These are phyloP conservation scores for Xenus cinereus DNA, from an alignment of 2,113 vertebrate genomes.

Conservation along the genomic window DNA sequence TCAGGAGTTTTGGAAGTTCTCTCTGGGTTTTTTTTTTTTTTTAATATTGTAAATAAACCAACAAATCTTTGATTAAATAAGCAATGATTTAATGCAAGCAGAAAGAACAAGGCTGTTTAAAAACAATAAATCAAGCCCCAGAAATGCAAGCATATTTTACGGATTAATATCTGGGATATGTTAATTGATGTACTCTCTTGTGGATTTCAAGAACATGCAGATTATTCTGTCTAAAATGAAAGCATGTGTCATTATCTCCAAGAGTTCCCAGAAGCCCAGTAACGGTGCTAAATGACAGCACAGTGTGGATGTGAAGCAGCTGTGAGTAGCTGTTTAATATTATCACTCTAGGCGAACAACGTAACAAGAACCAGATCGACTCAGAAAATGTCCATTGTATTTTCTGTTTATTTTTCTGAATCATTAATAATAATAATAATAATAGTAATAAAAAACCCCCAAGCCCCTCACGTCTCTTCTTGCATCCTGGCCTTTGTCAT, in stretches of 20 bases:
- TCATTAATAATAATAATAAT: background rate
- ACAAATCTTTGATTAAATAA: constrained; percentile 15
- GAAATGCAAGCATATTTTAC: background rate
- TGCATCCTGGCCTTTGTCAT: background rate
- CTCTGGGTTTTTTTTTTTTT: background rate
- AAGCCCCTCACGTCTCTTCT: background rate
- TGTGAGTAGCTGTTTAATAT: background rate
- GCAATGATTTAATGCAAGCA: background rate
- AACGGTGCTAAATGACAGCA: background rate
- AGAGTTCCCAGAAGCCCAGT: constrained; percentile 54
- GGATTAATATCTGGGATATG: constrained; percentile 31
- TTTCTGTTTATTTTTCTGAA: constrained; percentile 22
- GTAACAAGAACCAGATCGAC: background rate
- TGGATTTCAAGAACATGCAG: constrained; percentile 31
- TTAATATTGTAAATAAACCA: background rate
- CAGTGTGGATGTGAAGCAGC: background rate
- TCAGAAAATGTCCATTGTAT: background rate
- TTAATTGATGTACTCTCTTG: constrained; percentile 50
- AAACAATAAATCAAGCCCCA: background rate
- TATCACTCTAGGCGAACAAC: background rate
- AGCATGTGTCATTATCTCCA: constrained; percentile 49
- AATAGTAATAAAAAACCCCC: background rate
- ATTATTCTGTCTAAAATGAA: constrained; percentile 44
- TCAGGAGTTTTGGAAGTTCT: background rate
- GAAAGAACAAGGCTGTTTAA: background rate